Percentiles rank a stretch among this genome's conserved stretches.
Evolutionary conservation across 2,888 invertebrate species (phyloP).

Genomic region (Xanthorhoe spadicearia): DNA sequence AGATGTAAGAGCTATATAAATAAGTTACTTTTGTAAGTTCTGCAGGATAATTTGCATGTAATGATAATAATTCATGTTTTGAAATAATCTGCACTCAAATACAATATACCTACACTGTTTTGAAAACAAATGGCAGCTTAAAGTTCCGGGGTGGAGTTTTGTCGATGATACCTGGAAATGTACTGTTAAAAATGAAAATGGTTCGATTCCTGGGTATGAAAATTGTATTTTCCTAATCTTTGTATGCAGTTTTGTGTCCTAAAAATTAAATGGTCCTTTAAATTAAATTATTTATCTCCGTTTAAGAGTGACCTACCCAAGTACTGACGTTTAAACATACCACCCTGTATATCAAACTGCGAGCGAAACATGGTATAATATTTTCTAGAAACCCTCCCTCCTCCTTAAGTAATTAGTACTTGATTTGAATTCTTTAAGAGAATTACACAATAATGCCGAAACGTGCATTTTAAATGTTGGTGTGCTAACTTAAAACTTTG

Average conservation of each 20-base stretch:
- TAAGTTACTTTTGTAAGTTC: neutral
- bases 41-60: neutral
- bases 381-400: neutral
- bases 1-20: conserved; percentile 36
- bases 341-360: too few species aligned
- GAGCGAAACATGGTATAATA: neutral
- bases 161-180: too few species aligned
- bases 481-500: conserved; percentile 40
- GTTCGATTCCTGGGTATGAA: too few species aligned
- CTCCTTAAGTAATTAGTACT: neutral
- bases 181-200: too few species aligned
- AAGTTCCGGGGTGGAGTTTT: too few species aligned
- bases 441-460: neutral
- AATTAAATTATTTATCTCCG: too few species aligned
- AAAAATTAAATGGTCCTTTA: too few species aligned
- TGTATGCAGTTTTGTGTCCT: too few species aligned
- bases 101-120: neutral
- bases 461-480: conserved; percentile 27
- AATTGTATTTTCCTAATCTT: too few species aligned
- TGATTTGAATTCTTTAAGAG: neutral
- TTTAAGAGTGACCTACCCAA: too few species aligned
- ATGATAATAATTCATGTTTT: neutral
- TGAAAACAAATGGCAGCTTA: too few species aligned
- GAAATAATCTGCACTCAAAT: neutral
- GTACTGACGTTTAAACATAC: too few species aligned